These are phyloP conservation scores for Mycalesis mineus DNA, from an alignment of 2,888 invertebrate genomes.

Conservation along the genomic window DNA sequence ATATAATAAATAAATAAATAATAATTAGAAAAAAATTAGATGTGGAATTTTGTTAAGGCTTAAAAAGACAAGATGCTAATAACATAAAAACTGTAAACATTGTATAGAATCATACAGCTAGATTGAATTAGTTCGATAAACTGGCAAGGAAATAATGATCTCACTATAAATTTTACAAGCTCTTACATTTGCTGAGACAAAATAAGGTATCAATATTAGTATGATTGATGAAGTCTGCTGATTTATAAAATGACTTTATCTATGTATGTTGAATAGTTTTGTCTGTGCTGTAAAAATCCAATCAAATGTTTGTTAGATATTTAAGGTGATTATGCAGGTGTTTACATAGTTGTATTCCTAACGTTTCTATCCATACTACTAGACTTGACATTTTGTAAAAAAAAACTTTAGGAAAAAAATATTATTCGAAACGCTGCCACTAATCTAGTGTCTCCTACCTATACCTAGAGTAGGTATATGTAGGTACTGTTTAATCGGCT, in stretches of 20 bases:
- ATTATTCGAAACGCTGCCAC: no score
- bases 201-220: neutral
- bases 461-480: no score
- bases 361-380: no score
- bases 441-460: no score
- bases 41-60: neutral
- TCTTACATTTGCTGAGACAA: neutral
- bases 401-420: no score
- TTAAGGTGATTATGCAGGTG: neutral
- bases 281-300: neutral
- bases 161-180: constrained; percentile 39
- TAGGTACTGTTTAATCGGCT: no score
- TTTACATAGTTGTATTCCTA: neutral
- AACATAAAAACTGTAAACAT: neutral
- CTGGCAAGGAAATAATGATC: constrained; percentile 55
- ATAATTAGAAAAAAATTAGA: neutral
- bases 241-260: no score
- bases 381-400: no score
- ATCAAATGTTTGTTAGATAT: neutral
- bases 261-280: no score
- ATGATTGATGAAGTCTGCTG: no score
- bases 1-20: neutral
- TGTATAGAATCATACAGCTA: constrained; percentile 26
- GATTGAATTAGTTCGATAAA: constrained; percentile 50
- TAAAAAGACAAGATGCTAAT: neutral